phyloP scores from a whole-genome alignment of 2,113 vertebrate genomes.

The Bubalus kerabau region DNA sequence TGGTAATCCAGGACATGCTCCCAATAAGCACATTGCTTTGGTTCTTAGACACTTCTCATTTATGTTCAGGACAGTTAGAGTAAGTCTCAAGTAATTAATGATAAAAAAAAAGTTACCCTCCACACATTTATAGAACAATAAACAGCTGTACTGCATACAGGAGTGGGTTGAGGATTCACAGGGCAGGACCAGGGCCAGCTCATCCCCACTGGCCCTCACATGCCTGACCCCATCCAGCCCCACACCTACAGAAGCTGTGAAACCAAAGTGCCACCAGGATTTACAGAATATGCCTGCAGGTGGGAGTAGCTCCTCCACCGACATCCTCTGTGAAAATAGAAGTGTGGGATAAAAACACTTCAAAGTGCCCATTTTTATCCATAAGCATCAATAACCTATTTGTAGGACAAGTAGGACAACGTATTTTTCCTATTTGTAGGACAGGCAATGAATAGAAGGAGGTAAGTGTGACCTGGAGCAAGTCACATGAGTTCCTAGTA shows the following conservation, averaged over 20 bases:
- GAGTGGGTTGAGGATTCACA: accelerated
- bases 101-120: not conserved
- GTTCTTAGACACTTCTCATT: not conserved
- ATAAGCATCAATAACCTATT: not conserved
- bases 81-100: not conserved
- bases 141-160: accelerated
- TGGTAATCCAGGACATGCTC: not conserved
- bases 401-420: not conserved
- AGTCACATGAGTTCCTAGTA: not conserved
- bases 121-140: not conserved
- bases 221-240: accelerated
- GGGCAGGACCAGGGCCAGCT: not conserved
- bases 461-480: not conserved
- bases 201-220: not conserved
- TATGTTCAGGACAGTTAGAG: not conserved
- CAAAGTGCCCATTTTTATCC: not conserved
- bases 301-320: not conserved
- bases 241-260: not conserved
- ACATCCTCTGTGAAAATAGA: not conserved
- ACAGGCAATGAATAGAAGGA: not conserved
- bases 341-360: not conserved
- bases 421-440: not conserved
- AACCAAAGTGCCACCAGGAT: not conserved
- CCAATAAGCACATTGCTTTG: not conserved
- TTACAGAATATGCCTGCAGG: not conserved